Evolutionary conservation across 1,140 invertebrate species (phyloP), one percentile per base, ranked within the genome.

Genomic region (Eubasilissa regina): DNA sequence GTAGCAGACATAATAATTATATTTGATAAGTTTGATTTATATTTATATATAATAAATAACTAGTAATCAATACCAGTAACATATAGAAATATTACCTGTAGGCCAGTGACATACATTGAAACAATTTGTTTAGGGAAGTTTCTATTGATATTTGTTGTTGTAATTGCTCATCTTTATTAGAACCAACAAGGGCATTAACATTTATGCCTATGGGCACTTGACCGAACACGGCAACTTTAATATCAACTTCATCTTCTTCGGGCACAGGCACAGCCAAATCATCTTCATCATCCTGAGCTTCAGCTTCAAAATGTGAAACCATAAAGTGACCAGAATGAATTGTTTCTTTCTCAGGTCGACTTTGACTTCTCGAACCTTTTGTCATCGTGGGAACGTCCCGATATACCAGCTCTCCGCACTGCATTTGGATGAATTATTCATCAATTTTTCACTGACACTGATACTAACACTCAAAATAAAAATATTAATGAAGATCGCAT

Each of bases 321-420:
- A 99, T 99, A 88, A 99, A 99, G 87, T 99, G 97, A 19, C 98
- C 98, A 84, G 97, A 98, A 87, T 99, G 97, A 84, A 99, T 99
- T 0, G 94, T 93, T 87, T 97, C 96, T 81, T 88, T 89, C 66
- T 86, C 88, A 77, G 87, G 84, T 62, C 77, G 66, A 73, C 47
- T 72, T 78, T 73, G 77, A 73, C 66, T 78, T 44, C 77, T 78
- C 53, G 77, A 78, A 62, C 77, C 68, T 64, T 78, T 78, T 43
- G 77, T 78, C 77, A 78, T 78, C 64, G 66, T 78, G 66, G 77
- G 45, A 48, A 73, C 68, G 58, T 78, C 68, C 17, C 55, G 77
- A 60, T 78, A 78, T 78, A 72, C 53, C 77, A 78, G 53, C 77
- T 78, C 77, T 58, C 68, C 78, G 58, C 72, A 79, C 78, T 75